Evolutionary conservation across 2,797 vertebrate genomes (phyloP), one percentile per base, ranked within the genome.

Genomic region (Lophotriccus pileatus): DNA sequence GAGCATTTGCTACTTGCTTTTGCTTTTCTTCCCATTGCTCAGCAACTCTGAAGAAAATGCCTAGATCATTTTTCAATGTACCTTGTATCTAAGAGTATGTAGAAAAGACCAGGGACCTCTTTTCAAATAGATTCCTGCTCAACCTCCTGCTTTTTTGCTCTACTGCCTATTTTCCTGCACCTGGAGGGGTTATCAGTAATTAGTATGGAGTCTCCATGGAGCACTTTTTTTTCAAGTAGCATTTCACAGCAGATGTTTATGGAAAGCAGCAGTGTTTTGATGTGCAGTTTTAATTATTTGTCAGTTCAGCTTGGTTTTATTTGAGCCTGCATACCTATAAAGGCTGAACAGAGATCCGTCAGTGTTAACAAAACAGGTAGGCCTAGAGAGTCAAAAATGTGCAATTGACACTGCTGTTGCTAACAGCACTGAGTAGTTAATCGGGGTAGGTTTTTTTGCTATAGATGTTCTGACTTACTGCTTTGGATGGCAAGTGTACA

Each of bases 251-350:
- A 89, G 73, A 28, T 84, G 37, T 75, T 93, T 88, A 70, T 88
- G 59, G 41, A 84, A 95, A 95, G 28, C 44, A 76, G 49, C 43
- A 59, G 34, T 67, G 74, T 90, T 88, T 76, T 84, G 58, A 87
- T 83, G 44, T 75, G 72, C 64, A 62, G 34, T 92, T 94, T 92
- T 78, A 93, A 87, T 82, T 90, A 69, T 86, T 89, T 93, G 62
- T 78, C 79, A 84, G 20, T 87, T 91, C 67, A 92, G 28, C 41
- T 79, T 88, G n/a, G 36, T 52, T 85, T 87, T 91, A 67, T 78
- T 81, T 81, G 36, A 88, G n/a, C n/a, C 32, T 59, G 3, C 66
- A 22, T 86, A 41, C 27, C 34, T 78, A 4, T 43, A 55, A 73
- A 84, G 27, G 36, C 69, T 83, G 41, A 90, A 73, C 22, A 87